Conservation (phyloP, 2,888 invertebrate species). For the Tortricodes alternella region DNA sequence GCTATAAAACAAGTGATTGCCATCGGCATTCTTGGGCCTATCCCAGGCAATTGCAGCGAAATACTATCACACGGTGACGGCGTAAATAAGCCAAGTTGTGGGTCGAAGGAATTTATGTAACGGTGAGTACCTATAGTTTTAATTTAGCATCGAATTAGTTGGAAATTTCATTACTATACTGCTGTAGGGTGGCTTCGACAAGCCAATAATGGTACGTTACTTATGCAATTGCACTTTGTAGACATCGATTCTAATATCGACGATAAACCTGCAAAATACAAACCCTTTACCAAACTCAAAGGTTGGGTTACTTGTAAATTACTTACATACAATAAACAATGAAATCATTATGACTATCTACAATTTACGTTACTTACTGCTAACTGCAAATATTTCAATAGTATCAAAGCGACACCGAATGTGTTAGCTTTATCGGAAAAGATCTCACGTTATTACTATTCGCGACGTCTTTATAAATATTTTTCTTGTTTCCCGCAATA, state of each 20-base stretch:
- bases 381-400: conserved; percentile 8
- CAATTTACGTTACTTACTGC: too few species aligned
- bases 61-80: conserved; percentile 54
- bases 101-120: conserved; percentile 20
- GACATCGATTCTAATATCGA: too few species aligned
- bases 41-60: conserved; percentile 54
- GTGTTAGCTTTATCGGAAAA: not conserved
- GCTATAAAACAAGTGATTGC: conserved; percentile 51
- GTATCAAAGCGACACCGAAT: not conserved
- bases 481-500: conserved; percentile 35
- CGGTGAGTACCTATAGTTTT: conserved; percentile 16
- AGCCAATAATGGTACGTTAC: too few species aligned
- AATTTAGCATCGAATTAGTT: not conserved
- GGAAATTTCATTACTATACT: too few species aligned
- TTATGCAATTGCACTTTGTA: too few species aligned
- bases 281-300: too few species aligned
- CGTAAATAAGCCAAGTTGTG: conserved; percentile 2
- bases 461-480: conserved; percentile 37
- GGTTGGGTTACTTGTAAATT: too few species aligned
- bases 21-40: conserved; percentile 53
- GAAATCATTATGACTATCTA: too few species aligned
- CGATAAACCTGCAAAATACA: too few species aligned
- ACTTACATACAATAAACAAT: too few species aligned
- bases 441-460: conserved; percentile 44
- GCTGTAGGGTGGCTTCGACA: too few species aligned